Conservation (phyloP, 2,888 invertebrate genomes). For the Caenorhabditis doughertyi region DNA sequence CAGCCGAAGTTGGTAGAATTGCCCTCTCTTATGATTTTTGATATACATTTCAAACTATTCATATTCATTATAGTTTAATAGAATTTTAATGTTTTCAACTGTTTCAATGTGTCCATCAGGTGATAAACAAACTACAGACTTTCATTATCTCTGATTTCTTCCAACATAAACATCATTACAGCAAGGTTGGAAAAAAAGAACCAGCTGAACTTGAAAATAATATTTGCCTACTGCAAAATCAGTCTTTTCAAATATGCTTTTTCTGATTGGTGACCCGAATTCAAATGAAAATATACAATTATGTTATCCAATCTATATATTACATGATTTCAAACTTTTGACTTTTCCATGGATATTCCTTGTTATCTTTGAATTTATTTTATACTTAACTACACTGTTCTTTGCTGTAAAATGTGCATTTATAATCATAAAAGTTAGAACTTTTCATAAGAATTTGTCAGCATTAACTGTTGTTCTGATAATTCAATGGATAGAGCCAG, state of each 20-base stretch:
- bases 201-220: slow-evolving; percentile 4
- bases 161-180: background rate
- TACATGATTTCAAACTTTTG: slow-evolving; percentile 1
- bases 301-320: slow-evolving; percentile 11
- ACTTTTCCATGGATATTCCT: slow-evolving; percentile 11
- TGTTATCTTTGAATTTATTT: slow-evolving; percentile 16
- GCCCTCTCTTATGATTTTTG: too few species aligned
- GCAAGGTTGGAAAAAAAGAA: background rate
- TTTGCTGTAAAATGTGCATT: slow-evolving; percentile 13
- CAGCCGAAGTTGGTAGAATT: too few species aligned
- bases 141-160: background rate
- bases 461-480: slow-evolving; percentile 19
- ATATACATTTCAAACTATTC: too few species aligned
- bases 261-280: slow-evolving; percentile 25
- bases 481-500: slow-evolving; percentile 23
- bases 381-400: slow-evolving; percentile 6
- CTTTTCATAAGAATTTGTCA: slow-evolving; percentile 42
- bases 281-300: slow-evolving; percentile 18
- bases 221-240: background rate
- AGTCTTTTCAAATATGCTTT: slow-evolving; percentile 6
- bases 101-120: background rate
- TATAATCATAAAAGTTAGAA: slow-evolving; percentile 5
- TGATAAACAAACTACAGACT: slow-evolving; percentile 5
- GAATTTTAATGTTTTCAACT: background rate
- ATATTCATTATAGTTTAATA: too few species aligned